Conservation (phyloP, 1,140 invertebrate genomes). For the Pseudomyrmex concolor region DNA sequence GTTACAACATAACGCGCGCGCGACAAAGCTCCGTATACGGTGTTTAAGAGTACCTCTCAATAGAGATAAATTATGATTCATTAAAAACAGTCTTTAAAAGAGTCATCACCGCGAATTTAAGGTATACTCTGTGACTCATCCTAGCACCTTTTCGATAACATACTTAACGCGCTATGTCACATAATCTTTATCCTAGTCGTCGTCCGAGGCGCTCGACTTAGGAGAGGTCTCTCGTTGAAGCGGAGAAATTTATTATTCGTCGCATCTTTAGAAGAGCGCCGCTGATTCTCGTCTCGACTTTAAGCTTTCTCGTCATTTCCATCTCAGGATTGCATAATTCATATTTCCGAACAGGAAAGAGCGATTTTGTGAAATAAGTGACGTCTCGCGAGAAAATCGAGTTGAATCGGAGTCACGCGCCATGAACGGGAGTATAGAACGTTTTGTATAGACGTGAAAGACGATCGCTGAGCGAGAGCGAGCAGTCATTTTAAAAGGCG, state of each 20-base stretch:
- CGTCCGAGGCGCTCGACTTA: background rate
- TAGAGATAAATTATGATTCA: slow-evolving; percentile 2
- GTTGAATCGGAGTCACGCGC: background rate
- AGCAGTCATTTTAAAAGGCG: slow-evolving; percentile 69
- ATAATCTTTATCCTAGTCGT: background rate
- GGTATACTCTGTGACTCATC: background rate
- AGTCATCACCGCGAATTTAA: background rate
- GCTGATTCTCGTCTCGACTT: background rate
- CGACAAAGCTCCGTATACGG: too few species aligned
- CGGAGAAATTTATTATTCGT: background rate
- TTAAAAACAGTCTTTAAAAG: background rate
- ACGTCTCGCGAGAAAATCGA: background rate
- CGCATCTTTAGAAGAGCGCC: background rate
- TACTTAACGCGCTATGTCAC: slow-evolving; percentile 14
- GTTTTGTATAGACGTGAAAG: slow-evolving; percentile 40
- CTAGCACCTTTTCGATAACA: background rate
- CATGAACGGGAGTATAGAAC: background rate
- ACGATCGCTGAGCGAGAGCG: slow-evolving; percentile 7
- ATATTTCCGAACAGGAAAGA: slow-evolving; percentile 14
- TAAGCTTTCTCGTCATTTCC: background rate
- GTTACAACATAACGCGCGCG: background rate
- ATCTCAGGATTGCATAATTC: slow-evolving; percentile 15
- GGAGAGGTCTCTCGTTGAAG: background rate
- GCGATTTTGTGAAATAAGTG: slow-evolving; percentile 1
- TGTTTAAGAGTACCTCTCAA: too few species aligned